phyloP scores from a whole-genome alignment of 1,140 invertebrate species.

The Streblospio benedicti region DNA sequence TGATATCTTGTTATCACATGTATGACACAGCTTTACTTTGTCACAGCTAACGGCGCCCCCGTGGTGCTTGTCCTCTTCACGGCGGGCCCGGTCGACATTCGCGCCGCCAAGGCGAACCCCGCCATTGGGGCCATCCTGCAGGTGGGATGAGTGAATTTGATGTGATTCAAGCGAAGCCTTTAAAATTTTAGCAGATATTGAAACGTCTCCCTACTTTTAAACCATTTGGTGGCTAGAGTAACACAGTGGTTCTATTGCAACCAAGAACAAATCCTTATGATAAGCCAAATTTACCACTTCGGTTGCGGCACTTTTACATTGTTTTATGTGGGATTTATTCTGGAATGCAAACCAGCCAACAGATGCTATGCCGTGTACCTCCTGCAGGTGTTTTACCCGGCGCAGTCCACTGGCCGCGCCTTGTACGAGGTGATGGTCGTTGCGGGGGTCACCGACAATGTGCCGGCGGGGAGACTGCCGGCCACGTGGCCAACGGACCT shows the following conservation, averaged over 20 bases:
- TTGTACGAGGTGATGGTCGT: conserved; percentile 5
- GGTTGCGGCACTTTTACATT: too few relatives aligned
- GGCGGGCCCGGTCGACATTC: conserved; percentile 13
- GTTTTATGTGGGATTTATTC: too few relatives aligned
- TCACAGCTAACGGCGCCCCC: conserved; percentile 1
- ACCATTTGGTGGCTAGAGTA: too few relatives aligned
- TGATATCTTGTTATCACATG: not conserved
- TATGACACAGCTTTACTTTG: not conserved
- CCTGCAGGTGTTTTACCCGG: conserved; percentile 14
- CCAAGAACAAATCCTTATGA: too few relatives aligned
- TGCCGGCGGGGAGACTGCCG: conserved; percentile 15
- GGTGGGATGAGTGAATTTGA: too few relatives aligned
- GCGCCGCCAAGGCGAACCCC: not conserved
- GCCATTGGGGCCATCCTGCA: conserved; percentile 15
- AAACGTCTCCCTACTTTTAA: too few relatives aligned
- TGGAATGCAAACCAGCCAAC: too few relatives aligned
- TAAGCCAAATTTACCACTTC: too few relatives aligned
- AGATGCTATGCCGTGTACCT: too few relatives aligned
- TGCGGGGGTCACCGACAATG: not conserved
- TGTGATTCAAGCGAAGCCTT: too few relatives aligned
- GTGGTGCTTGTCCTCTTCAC: conserved; percentile 14
- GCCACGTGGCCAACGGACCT: conserved; percentile 17
- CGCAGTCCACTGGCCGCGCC: conserved; percentile 16
- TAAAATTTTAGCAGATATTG: too few relatives aligned
- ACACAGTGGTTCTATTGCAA: too few relatives aligned